Evolutionary conservation across 2,888 invertebrate species (phyloP).

Genomic region (Parnassius glacialis): DNA sequence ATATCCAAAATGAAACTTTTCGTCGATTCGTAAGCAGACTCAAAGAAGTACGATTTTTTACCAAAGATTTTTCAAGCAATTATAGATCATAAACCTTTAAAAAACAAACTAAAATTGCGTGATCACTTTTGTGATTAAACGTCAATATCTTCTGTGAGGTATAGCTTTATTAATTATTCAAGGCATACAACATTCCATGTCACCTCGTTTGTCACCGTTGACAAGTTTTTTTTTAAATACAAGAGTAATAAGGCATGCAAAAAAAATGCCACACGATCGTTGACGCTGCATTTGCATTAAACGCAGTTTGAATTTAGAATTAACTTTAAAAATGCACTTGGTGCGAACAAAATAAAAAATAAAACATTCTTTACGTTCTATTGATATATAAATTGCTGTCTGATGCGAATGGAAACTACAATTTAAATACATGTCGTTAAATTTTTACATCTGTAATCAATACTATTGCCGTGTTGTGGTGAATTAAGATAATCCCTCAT

Average conservation of each 20-base stretch:
- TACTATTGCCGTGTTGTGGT: no score
- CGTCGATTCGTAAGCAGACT: background rate
- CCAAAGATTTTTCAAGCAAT: conserved; percentile 4
- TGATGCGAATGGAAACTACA: conserved; percentile 17
- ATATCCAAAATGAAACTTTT: conserved; percentile 11
- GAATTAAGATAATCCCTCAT: no score
- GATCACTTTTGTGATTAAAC: background rate
- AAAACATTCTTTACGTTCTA: conserved; percentile 23
- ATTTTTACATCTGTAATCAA: background rate
- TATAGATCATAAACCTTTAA: background rate
- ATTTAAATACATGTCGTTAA: background rate
- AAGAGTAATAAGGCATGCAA: conserved; percentile 41
- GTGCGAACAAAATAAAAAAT: conserved; percentile 38
- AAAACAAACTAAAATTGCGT: conserved; percentile 9
- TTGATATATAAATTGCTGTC: conserved; percentile 17
- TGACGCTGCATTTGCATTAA: conserved; percentile 45
- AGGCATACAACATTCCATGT: conserved; percentile 35
- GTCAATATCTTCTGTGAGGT: conserved; percentile 5
- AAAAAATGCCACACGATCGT: conserved; percentile 32
- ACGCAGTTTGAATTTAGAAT: conserved; percentile 48
- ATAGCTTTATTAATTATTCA: conserved; percentile 20
- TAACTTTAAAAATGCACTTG: conserved; percentile 39
- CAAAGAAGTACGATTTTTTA: background rate
- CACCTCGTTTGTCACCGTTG: conserved; percentile 63
- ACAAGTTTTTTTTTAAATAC: conserved; percentile 50